A percentile compares a stretch with the other conserved stretches of the same genome.
Conservation (phyloP, 2,888 invertebrate species). For the Stenotaenia linearis region DNA sequence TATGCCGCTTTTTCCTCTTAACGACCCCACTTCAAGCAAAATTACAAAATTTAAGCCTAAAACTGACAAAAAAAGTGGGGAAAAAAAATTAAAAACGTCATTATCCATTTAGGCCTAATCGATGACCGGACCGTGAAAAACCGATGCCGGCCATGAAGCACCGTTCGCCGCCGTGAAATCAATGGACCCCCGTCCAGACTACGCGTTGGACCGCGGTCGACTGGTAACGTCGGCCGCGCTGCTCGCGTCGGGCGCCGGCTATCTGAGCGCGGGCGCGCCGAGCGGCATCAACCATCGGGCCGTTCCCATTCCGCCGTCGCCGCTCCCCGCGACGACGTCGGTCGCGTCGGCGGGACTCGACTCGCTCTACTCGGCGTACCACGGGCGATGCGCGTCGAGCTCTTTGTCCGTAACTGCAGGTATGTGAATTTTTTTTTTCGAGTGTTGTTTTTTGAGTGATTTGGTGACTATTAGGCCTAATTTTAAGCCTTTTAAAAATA, state of each 20-base stretch:
- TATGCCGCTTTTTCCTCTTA: not conserved
- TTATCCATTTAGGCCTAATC: not conserved
- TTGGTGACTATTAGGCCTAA: too few relatives aligned
- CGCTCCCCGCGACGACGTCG: not conserved
- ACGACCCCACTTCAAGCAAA: not conserved
- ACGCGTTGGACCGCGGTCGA: not conserved
- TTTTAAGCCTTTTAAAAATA: too few relatives aligned
- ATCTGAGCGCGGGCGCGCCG: not conserved
- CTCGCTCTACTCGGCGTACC: slow-evolving; percentile 9
- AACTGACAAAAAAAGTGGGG: not conserved
- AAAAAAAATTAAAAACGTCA: not conserved
- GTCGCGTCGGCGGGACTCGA: not conserved
- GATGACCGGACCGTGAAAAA: not conserved
- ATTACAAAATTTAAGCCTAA: not conserved
- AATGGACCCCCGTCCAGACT: not conserved
- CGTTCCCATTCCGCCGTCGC: not conserved
- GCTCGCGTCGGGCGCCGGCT: not conserved
- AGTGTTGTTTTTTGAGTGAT: not conserved
- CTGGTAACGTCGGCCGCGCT: not conserved
- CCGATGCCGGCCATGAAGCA: not conserved
- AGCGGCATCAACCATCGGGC: not conserved
- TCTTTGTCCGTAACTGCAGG: not conserved
- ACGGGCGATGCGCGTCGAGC: not conserved
- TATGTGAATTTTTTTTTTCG: not conserved
- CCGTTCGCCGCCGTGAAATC: not conserved